Conservation (phyloP, 2,113 vertebrate species). For the Heteronetta atricapilla region DNA sequence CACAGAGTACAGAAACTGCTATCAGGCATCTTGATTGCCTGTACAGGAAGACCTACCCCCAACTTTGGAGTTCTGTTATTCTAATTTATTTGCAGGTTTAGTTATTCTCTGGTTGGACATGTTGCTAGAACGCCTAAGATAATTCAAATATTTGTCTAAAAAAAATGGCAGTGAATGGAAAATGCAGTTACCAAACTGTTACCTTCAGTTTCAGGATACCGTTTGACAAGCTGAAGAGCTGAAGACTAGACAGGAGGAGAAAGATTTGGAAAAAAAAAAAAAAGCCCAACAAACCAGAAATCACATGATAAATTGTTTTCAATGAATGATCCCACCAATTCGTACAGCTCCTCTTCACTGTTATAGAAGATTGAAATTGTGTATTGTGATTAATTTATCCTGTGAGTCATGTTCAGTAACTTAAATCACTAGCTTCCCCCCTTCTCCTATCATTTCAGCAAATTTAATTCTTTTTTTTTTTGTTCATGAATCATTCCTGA, state of each 20-base stretch:
- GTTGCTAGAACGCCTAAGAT: not conserved
- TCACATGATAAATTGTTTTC: not conserved
- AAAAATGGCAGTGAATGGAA: not conserved
- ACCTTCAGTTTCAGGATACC: not conserved
- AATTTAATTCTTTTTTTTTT: not conserved
- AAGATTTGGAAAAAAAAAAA: not conserved
- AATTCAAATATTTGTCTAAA: not conserved
- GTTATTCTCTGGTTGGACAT: not conserved
- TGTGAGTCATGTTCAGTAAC: not conserved
- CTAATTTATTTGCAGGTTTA: not conserved
- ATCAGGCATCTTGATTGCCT: rapidly evolving
- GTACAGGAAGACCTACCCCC: not conserved
- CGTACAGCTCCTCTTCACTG: not conserved
- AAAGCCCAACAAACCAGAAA: not conserved
- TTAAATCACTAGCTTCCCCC: not conserved
- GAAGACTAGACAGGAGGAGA: not conserved
- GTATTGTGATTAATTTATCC: not conserved
- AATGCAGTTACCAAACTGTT: not conserved
- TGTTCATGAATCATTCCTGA: not conserved
- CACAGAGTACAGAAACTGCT: not conserved
- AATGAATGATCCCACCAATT: not conserved
- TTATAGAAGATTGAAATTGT: not conserved
- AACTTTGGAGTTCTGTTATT: not conserved
- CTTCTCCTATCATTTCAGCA: not conserved
- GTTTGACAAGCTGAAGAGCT: not conserved